Conservation (phyloP, 1,140 invertebrate genomes). For the Xylocopa sonorina region DNA sequence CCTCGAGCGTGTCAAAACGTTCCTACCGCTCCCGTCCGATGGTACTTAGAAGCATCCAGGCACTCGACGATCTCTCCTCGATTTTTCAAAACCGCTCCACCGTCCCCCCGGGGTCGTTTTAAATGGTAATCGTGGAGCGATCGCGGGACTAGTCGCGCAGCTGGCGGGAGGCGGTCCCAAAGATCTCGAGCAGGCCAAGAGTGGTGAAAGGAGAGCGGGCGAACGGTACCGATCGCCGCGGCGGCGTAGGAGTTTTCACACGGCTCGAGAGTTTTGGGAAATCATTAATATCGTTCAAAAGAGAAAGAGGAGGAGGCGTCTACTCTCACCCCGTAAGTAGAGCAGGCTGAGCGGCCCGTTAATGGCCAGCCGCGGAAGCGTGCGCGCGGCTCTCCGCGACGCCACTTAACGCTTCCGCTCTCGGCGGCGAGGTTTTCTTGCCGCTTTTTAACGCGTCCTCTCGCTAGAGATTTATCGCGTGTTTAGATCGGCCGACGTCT, state of each 20-base stretch:
- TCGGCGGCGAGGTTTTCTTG: conserved; percentile 64
- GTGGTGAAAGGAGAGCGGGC: conserved; percentile 37
- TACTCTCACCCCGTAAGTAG: conserved; percentile 16
- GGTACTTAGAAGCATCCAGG: too few relatives aligned
- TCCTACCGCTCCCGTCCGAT: too few relatives aligned
- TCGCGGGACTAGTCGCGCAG: conserved; percentile 8
- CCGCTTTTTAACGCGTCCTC: conserved; percentile 61
- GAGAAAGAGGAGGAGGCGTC: conserved; percentile 30
- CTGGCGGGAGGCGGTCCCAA: conserved; percentile 9
- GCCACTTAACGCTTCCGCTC: conserved; percentile 71
- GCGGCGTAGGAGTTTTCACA: conserved; percentile 66
- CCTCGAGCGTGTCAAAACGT: too few relatives aligned
- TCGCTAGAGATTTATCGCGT: conserved; percentile 67
- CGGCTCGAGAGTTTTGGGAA: conserved; percentile 73
- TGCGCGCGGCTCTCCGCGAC: conserved; percentile 47
- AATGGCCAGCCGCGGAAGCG: conserved; percentile 63
- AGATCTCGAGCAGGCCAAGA: not conserved
- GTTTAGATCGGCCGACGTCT: conserved; percentile 67
- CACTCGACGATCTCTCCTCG: not conserved
- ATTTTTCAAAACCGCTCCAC: not conserved
- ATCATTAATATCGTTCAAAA: conserved; percentile 77
- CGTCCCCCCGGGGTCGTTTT: not conserved
- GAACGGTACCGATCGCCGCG: conserved; percentile 16
- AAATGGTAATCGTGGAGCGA: not conserved
- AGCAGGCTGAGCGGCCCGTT: conserved; percentile 47